Conservation (phyloP, 2,797 vertebrate species). For the Hozukius guyotensis region DNA sequence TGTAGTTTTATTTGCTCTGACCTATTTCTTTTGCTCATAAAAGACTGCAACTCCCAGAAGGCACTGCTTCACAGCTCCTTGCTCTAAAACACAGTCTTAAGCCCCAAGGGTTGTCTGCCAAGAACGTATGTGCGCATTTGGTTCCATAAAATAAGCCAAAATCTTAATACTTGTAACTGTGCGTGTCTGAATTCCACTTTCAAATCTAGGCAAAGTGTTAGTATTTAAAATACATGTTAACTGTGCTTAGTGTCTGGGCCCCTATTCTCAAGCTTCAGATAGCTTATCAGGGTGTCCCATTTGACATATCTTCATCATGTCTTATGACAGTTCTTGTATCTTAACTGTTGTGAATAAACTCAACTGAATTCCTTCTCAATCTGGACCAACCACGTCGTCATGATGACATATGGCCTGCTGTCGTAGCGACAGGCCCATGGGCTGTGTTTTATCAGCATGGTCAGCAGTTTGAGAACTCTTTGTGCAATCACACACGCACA, state of each 20-base stretch:
- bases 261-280: no score
- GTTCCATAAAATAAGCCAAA: constrained; percentile 19
- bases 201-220: neutral
- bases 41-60: constrained; percentile 69
- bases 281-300: no score
- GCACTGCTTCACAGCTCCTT: constrained; percentile 39
- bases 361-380: constrained; percentile 44
- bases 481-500: neutral
- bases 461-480: constrained; percentile 67
- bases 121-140: neutral
- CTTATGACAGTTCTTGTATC: no score
- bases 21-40: constrained; percentile 52
- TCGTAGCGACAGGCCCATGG: constrained; percentile 41
- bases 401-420: constrained; percentile 65
- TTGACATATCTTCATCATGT: no score
- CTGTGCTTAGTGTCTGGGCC: no score
- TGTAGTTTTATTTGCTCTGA: constrained; percentile 62
- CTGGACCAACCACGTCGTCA: constrained; percentile 40
- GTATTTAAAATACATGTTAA: no score
- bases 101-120: neutral
- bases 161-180: neutral
- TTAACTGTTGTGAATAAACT: neutral
- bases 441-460: constrained; percentile 69
- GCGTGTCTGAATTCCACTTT: neutral
- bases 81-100: constrained; percentile 28